Percentiles rank a stretch among this genome's conserved stretches.
Evolutionary conservation across 2,888 invertebrate genomes (phyloP).

Genomic region (Pomacea canaliculata): DNA sequence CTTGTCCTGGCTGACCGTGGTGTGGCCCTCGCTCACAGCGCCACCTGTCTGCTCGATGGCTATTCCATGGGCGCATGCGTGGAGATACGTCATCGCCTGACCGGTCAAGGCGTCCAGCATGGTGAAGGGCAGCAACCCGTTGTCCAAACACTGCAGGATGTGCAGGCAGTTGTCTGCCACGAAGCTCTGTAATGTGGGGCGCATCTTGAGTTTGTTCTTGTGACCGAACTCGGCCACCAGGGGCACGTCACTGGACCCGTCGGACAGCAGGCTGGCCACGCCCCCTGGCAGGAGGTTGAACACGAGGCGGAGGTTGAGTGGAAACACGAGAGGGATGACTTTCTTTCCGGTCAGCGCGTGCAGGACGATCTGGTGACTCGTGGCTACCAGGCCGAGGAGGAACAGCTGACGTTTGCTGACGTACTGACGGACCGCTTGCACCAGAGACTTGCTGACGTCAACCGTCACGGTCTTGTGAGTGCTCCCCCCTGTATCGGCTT

Average conservation of each 20-base stretch:
- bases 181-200: constrained; percentile 17
- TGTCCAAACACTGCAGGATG: constrained; percentile 21
- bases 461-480: too few relatives aligned
- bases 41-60: constrained; percentile 17
- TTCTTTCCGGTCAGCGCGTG: too few relatives aligned
- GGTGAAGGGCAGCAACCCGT: constrained; percentile 26
- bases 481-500: too few relatives aligned
- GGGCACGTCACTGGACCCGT: constrained; percentile 27
- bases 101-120: constrained; percentile 19
- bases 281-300: constrained; percentile 15
- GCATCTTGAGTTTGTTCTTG: neutral
- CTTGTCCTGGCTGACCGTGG: neutral
- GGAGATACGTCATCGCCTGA: constrained; percentile 6
- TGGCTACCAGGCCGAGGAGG: too few relatives aligned
- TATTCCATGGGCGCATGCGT: constrained; percentile 23
- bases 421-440: too few relatives aligned
- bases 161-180: constrained; percentile 20
- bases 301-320: constrained; percentile 23
- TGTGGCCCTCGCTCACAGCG: neutral
- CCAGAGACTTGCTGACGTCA: too few relatives aligned
- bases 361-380: too few relatives aligned
- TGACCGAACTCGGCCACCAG: constrained; percentile 15
- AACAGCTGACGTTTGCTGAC: too few relatives aligned
- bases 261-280: constrained; percentile 10
- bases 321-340: neutral